Percentiles rank a stretch among this genome's conserved stretches.
Evolutionary conservation across 1,140 invertebrate genomes (phyloP).

Genomic region (Argopecten irradians): DNA sequence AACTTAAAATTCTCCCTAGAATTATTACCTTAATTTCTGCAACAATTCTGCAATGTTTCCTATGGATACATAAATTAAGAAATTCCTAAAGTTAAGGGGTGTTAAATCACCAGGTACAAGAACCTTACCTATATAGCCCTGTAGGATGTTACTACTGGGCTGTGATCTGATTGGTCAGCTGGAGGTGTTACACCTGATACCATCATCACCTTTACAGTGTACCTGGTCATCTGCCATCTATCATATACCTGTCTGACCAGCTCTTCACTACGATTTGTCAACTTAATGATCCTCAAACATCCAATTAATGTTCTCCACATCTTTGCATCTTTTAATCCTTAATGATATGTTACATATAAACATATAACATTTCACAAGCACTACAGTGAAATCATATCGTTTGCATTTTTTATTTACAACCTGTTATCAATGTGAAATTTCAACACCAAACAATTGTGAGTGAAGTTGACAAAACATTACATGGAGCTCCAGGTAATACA

Average conservation of each 20-base stretch:
- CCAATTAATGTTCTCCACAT: neutral
- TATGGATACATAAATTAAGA: too few species aligned
- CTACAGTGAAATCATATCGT: neutral
- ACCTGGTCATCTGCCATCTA: neutral
- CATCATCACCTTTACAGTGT: neutral
- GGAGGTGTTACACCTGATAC: neutral
- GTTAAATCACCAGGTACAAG: too few species aligned
- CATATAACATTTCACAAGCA: neutral
- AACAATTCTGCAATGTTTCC: too few species aligned
- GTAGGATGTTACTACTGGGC: too few species aligned
- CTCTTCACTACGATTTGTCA: neutral
- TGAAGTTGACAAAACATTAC: neutral
- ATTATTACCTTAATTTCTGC: too few species aligned
- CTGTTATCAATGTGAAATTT: neutral
- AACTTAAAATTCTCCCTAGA: too few species aligned
- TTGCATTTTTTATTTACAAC: neutral
- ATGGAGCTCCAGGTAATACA: neutral
- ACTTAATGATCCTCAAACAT: neutral
- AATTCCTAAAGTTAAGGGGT: too few species aligned
- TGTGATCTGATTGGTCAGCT: too few species aligned
- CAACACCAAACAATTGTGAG: neutral
- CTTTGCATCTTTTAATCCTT: neutral
- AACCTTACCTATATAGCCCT: too few species aligned
- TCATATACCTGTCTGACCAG: slow-evolving; percentile 2
- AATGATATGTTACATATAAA: neutral